Base-by-base conservation (phyloP, 2,113 vertebrate species). In the Cyprinodon tularosa region DNA sequence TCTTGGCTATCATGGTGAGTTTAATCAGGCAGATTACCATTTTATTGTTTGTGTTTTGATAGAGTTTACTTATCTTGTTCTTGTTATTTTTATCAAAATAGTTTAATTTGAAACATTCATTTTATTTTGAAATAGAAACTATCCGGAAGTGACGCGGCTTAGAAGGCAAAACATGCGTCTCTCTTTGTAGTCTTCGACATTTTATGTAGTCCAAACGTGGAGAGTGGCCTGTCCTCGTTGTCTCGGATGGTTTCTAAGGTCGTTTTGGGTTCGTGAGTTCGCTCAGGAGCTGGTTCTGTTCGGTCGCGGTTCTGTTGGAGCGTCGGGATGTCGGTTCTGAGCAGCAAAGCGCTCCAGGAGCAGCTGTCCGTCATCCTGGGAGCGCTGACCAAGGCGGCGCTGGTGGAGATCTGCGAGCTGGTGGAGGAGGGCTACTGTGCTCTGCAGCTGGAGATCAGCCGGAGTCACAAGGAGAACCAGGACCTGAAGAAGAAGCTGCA, bases 401-500 rank as follows among this genome's bases (percentile, higher is more conserved):
- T 93, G 83, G 66, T 50, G 62, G 91, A 93, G 71, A 93, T 93
- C 77, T 91, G 90, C 81, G 91, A 68, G 72, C 10, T 90, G 79
- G 85, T 93, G 79, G 88, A 88, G 20, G 88, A 85, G 17, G 88
- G 90, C 3, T 93, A 86, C 79, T 74, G 88, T 53, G 82, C 53
- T 59, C 81, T 93, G 72, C 90, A 80, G 62, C 22, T 68, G 74
- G 91, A 93, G 81, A 83, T 93, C 61, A 65, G 4, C 57, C 79
- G 91, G 3, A 88, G 83, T 44, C 84, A 68, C 74, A 22, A 77
- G 75, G 91, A 93, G 82, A 92, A 91, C 87, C 68, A 91, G 12
- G 88, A 84, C 65, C 88, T 93, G 76, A 70, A n/a, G 84, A 90
- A 87, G 84, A 93, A 92, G 62, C 85, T 93, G 73, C 87, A 87